Conservation (phyloP, 1,140 invertebrate species). For the Orchesella cincta region DNA sequence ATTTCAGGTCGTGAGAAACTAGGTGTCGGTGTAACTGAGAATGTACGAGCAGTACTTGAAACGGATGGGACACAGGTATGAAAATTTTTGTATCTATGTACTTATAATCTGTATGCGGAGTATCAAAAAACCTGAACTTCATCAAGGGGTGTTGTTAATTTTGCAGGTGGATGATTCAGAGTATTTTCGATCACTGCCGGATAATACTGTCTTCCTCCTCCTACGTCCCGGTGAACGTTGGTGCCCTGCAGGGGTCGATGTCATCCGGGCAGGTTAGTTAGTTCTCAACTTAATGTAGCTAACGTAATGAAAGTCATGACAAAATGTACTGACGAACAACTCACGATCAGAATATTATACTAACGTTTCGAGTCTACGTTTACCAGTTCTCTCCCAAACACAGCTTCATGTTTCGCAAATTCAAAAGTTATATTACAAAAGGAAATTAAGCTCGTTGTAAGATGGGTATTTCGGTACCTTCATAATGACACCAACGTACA, state of each 20-base stretch:
- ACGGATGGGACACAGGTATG: constrained; percentile 87
- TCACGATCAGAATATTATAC: too few species aligned
- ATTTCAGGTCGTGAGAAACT: constrained; percentile 81
- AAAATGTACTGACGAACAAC: too few species aligned
- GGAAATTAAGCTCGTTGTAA: too few species aligned
- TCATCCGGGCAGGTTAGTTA: constrained; percentile 81
- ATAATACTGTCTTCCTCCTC: constrained; percentile 85
- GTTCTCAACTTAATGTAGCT: too few species aligned
- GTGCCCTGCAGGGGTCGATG: constrained; percentile 86
- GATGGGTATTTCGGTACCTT: too few species aligned
- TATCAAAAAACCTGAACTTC: background rate
- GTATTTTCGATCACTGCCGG: constrained; percentile 76
- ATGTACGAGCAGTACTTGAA: constrained; percentile 83
- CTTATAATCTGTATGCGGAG: background rate
- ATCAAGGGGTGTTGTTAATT: background rate
- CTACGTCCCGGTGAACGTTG: constrained; percentile 84
- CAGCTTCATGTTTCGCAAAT: background rate
- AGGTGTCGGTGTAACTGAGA: constrained; percentile 77
- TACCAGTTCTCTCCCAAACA: background rate
- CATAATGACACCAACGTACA: too few species aligned
- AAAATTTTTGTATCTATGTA: background rate
- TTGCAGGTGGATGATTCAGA: constrained; percentile 29
- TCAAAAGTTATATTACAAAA: too few species aligned
- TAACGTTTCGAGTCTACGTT: too few species aligned
- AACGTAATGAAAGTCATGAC: too few species aligned